phyloP scores from a whole-genome alignment of 2,113 vertebrate species.

The Elanus axillaris region DNA sequence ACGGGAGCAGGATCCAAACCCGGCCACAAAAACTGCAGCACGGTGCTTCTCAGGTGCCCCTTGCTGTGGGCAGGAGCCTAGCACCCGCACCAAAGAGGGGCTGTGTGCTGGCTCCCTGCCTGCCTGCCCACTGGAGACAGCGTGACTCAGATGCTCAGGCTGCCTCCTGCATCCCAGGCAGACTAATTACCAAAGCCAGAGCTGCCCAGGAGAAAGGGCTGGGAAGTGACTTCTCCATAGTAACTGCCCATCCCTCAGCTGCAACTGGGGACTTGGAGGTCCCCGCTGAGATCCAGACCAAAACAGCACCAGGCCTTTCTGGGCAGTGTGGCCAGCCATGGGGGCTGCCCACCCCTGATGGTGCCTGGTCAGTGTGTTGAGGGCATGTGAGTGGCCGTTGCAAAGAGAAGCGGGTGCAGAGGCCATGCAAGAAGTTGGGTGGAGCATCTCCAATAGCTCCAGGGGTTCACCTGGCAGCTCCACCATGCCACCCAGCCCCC shows the following conservation, averaged over 20 bases:
- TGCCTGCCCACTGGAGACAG: neutral
- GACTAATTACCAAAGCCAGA: neutral
- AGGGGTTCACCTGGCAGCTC: neutral
- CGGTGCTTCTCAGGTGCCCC: neutral
- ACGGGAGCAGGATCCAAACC: neutral
- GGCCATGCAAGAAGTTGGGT: neutral
- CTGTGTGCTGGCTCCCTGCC: neutral
- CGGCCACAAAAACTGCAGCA: neutral
- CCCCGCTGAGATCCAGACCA: neutral
- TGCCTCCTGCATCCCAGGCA: neutral
- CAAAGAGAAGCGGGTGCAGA: neutral
- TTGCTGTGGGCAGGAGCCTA: neutral
- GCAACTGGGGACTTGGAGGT: neutral
- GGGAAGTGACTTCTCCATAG: neutral
- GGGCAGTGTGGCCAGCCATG: fast-evolving
- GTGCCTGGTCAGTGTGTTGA: neutral
- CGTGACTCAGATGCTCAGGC: neutral
- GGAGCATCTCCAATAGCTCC: neutral
- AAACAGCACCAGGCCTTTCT: neutral
- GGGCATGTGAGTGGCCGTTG: fast-evolving
- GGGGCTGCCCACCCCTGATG: neutral
- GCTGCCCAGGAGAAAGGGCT: neutral
- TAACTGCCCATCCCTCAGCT: neutral
- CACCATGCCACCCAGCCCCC: fast-evolving
- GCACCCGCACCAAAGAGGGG: neutral